Base-by-base conservation (phyloP, 2,113 vertebrate species). In the Anser cygnoides region DNA sequence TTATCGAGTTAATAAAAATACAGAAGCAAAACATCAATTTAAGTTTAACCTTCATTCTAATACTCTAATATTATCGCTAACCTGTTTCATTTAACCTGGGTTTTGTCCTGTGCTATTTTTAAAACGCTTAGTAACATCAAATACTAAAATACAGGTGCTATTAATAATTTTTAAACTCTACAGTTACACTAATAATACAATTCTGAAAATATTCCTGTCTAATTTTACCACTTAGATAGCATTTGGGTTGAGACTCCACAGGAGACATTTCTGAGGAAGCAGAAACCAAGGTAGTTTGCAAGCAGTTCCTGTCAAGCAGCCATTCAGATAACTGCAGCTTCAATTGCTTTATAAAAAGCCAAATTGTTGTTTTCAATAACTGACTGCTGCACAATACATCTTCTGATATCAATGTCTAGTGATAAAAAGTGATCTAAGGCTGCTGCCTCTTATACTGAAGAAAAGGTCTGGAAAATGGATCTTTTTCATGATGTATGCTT, bases 261-360 rank as follows among this genome's bases (percentile, higher is more conserved):
- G 65, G 52, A 70, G 59, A 76, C 3, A 0, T 10, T 50, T 82
- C 80, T 81, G 28, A 23, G 62, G 78, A 95, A 96, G 70, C 52
- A 95, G 94, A 95, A 74, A 92, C 29, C 37, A 93, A 90, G 62
- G 90, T 74, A 94, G 62, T 50, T 91, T 79, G 35, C 39, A 81
- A 77, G 20, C 2, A 1, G 13, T 35, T 97, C 43, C 80, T 77
- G 20, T 87, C 76, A 93, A 81, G 29, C 70, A 89, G 26, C 33
- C 44, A 33, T 79, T 85, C 58, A 72, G 54, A 31, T 59, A 80
- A 90, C 31, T 88, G 55, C 9, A 62, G 49, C 0, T 1, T 25
- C 84, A 89, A 77, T 59, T 61, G 82, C 92, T 97, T 96, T 95
- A 75, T 78, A 92, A 61, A 97, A 97, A 95, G n/a, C 12, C 49